phyloP scores from a whole-genome alignment of 2,113 vertebrate species.

The Prunella fulvescens region DNA sequence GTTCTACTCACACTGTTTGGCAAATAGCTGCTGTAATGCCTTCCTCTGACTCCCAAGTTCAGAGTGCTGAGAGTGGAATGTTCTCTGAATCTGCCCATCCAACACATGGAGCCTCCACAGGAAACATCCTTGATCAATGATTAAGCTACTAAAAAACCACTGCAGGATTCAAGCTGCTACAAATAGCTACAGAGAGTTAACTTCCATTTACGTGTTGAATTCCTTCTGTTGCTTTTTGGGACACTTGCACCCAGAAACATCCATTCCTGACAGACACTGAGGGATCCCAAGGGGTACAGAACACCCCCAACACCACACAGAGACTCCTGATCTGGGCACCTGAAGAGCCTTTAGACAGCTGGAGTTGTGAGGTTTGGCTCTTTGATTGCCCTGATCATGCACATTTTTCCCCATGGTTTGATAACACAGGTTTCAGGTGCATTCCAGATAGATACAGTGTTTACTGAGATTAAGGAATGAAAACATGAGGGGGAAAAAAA shows the following conservation, averaged over 20 bases:
- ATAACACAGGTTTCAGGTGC: not conserved
- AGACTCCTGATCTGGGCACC: not conserved
- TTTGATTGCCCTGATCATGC: not conserved
- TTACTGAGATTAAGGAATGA: not conserved
- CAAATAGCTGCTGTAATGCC: not conserved
- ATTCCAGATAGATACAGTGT: not conserved
- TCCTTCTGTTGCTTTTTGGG: not conserved
- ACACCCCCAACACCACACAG: fast-evolving
- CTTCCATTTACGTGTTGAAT: fast-evolving
- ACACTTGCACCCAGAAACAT: not conserved
- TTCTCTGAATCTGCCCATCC: not conserved
- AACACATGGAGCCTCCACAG: not conserved
- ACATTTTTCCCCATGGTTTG: not conserved
- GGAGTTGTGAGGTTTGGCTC: not conserved
- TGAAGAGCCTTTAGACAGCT: not conserved
- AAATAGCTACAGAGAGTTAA: not conserved
- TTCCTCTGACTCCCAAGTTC: not conserved
- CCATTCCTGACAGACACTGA: not conserved
- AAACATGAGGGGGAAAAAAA: not conserved
- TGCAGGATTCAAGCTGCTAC: not conserved
- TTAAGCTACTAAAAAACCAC: not conserved
- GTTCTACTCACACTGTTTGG: not conserved
- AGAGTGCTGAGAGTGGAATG: not conserved
- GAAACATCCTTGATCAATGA: not conserved
- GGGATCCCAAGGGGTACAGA: not conserved